These are phyloP conservation scores for Trinectes maculatus DNA, from an alignment of 2,113 vertebrate species.

Conservation along the genomic window DNA sequence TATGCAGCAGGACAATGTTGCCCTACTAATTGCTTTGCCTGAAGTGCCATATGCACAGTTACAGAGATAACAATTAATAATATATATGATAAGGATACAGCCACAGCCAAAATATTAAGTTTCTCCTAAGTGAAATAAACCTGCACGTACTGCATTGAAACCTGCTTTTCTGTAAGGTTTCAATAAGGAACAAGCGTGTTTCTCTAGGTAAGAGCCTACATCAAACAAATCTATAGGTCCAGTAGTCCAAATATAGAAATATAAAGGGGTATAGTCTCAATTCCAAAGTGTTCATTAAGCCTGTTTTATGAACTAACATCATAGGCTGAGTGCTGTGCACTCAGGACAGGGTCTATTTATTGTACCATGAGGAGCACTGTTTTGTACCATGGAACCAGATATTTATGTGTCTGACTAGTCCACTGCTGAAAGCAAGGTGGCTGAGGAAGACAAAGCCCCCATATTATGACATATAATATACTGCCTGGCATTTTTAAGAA, in stretches of 20 bases:
- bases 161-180: no score
- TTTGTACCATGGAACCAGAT: no score
- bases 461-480: background rate
- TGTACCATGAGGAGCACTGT: slow-evolving; percentile 29
- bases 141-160: no score
- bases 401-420: slow-evolving; percentile 21
- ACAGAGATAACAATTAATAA: no score
- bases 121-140: no score
- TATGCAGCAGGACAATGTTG: background rate
- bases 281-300: slow-evolving; percentile 3
- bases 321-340: slow-evolving; percentile 13
- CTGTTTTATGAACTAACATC: background rate
- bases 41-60: no score
- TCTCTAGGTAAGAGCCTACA: background rate
- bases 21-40: no score
- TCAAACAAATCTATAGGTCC: background rate
- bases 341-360: slow-evolving; percentile 34
- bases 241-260: background rate
- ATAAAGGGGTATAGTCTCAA: background rate
- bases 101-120: no score
- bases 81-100: no score
- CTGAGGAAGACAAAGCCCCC: background rate
- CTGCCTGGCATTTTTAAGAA: no score
- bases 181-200: no score
- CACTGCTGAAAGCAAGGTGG: slow-evolving; percentile 1